Evolutionary conservation across 1,140 invertebrate genomes (phyloP), one percentile per base, ranked within the genome.

Genomic region (Teleopsis dalmanni): DNA sequence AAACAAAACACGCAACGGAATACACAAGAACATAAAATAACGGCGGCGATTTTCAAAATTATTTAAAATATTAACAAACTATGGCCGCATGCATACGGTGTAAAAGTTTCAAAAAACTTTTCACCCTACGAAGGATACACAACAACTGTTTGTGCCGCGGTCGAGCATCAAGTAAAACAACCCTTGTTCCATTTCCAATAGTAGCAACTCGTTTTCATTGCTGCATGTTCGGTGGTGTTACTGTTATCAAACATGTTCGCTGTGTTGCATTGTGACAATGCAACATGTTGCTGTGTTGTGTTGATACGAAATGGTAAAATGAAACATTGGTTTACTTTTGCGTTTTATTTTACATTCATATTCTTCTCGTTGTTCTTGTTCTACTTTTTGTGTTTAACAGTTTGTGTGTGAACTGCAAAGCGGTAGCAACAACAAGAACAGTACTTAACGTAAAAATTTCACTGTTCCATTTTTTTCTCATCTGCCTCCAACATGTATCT

Each of bases 81-180:
- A 38, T 45, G 27, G 49, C 48, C 48, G 48, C 48, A 44, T 27
- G 41, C 42, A 42, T 51, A 46, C 63, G 62, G 60, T 59, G 60
- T 52, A 51, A 60, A 60, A 62, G 57, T 60, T 55, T 54, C 13
- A 57, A 58, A 62, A 57, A 67, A 66, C 63, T 63, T 65, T 66
- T 63, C 65, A 66, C 65, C 65, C 58, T 61, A 57, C 65, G 65
- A 67, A 67, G 65, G 65, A 68, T 68, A 68, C 65, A 68, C 64
- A 68, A 68, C 65, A 68, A 68, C 65, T 68, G 64, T 59, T 62
- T 57, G 57, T 51, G 52, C 29, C 47, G 31, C 50, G 23, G 36
- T 29, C 26, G 43, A 47, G 47, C 31, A 16, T 14, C 21, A 45
- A 49, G n/a, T n/a, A n/a, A 47, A 49, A 18, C 47, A 53, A 50